These are phyloP conservation scores for cattle (Bos taurus) DNA, from an alignment of 2,113 vertebrate genomes.

Conservation along the genomic window ARS-UCD2.0 NC_037352.1:22187001-22187500, in stretches of 20 bases:
- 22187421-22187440: not conserved
- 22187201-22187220: not conserved
- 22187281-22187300: no score
- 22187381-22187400: not conserved
- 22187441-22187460: not conserved
- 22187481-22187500: not conserved
- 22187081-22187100: not conserved
- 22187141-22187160: not conserved
- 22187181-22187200: not conserved
- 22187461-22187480: not conserved
- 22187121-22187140: not conserved
- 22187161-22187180: not conserved
- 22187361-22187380: not conserved
- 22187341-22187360: not conserved
- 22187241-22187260: not conserved
- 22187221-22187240: not conserved
- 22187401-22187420: rapidly evolving
- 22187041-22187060: not conserved
- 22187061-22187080: not conserved
- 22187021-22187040: not conserved
- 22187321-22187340: not conserved
- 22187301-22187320: not conserved
- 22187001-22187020: not conserved
- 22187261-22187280: not conserved
- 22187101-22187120: not conserved